Percentiles rank a stretch among this genome's conserved stretches.
Evolutionary conservation across 1,140 invertebrate genomes (phyloP).

Genomic region (Eufriesea mexicana): DNA sequence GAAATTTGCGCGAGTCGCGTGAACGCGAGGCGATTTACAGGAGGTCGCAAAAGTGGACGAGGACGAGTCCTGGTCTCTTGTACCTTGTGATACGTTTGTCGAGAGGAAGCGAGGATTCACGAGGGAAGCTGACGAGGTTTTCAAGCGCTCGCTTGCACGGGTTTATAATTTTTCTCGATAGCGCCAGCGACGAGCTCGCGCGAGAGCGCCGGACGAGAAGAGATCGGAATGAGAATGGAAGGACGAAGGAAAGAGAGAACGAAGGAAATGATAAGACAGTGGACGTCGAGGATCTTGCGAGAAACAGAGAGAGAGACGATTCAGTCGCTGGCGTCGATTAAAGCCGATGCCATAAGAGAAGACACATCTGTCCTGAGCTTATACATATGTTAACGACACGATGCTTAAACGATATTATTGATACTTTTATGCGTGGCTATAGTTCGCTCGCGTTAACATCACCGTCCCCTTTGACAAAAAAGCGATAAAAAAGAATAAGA

Average conservation of each 20-base stretch:
- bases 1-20: slow-evolving; percentile 47
- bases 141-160: slow-evolving; percentile 56
- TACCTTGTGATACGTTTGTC: slow-evolving; percentile 24
- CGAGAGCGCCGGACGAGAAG: slow-evolving; percentile 6
- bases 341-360: slow-evolving; percentile 66
- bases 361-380: slow-evolving; percentile 81
- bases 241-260: slow-evolving; percentile 38
- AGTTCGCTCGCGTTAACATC: slow-evolving; percentile 74
- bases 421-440: slow-evolving; percentile 81
- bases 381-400: slow-evolving; percentile 81
- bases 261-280: not conserved
- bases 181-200: slow-evolving; percentile 38
- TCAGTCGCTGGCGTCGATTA: slow-evolving; percentile 49
- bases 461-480: slow-evolving; percentile 33
- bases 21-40: slow-evolving; percentile 7
- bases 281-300: slow-evolving; percentile 26
- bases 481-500: not conserved
- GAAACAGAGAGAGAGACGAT: slow-evolving; percentile 61
- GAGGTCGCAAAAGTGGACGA: slow-evolving; percentile 44
- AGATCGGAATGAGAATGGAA: slow-evolving; percentile 31
- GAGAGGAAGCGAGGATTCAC: slow-evolving; percentile 50
- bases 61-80: slow-evolving; percentile 40
- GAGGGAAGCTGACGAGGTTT: slow-evolving; percentile 39
- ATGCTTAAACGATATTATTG: slow-evolving; percentile 81
- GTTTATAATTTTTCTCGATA: slow-evolving; percentile 46